Percentiles rank a stretch among this genome's conserved stretches.
These are phyloP conservation scores for Lepidurus apus DNA, from an alignment of 1,140 invertebrate genomes.

Conservation along the genomic window DNA sequence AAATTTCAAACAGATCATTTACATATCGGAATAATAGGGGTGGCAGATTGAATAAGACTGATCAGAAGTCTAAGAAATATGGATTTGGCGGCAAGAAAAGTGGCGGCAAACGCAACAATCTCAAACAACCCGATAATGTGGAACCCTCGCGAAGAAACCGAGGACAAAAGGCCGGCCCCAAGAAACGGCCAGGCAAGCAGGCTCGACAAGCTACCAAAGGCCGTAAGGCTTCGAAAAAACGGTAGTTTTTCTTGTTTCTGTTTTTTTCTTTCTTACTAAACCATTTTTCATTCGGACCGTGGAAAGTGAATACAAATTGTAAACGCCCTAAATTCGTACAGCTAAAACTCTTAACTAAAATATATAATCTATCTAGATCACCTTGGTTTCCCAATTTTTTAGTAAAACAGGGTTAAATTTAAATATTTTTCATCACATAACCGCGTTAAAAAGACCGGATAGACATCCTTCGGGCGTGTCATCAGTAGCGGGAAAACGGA, in stretches of 20 bases:
- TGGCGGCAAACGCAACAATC: constrained; percentile 77
- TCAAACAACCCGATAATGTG: background rate
- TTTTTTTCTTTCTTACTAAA: background rate
- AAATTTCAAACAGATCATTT: constrained; percentile 32
- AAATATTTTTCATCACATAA: background rate
- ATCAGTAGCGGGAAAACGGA: background rate
- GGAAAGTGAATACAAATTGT: background rate
- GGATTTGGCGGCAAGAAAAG: constrained; percentile 95
- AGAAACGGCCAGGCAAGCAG: background rate
- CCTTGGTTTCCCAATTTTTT: too few species aligned
- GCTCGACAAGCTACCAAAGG: constrained; percentile 1
- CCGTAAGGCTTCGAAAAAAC: background rate
- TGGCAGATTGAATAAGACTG: constrained; percentile 43
- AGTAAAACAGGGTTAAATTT: too few species aligned
- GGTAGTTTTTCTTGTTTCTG: background rate
- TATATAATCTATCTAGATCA: too few species aligned
- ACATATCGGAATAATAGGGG: constrained; percentile 30
- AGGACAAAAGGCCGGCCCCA: background rate
- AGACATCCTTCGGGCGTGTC: background rate
- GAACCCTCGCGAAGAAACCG: constrained; percentile 20
- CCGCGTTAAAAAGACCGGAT: background rate
- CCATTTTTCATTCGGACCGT: constrained; percentile 8
- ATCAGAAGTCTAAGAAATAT: constrained; percentile 77
- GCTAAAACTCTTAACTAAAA: too few species aligned
- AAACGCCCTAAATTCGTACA: too few species aligned